Percentiles rank a stretch among this genome's conserved stretches.
Conservation (phyloP, 2,797 vertebrate genomes). For the Cyclura pinguis region DNA sequence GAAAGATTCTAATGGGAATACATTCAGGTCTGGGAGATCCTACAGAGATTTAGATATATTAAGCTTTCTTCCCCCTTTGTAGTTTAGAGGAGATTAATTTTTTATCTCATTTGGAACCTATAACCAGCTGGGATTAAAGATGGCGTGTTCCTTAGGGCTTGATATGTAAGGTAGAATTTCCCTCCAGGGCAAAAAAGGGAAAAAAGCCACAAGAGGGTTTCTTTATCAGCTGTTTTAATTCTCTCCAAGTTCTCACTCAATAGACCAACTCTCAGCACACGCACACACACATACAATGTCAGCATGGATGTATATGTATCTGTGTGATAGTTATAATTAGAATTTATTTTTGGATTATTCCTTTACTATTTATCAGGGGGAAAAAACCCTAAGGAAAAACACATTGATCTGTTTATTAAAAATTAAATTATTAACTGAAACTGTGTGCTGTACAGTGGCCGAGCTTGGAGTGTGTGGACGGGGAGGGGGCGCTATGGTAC, state of each 20-base stretch:
- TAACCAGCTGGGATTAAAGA: constrained; percentile 63
- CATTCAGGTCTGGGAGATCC: constrained; percentile 54
- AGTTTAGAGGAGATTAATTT: constrained; percentile 57
- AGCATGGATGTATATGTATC: no score
- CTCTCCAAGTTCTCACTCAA: constrained; percentile 49
- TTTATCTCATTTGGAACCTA: constrained; percentile 62
- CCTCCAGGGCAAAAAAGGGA: constrained; percentile 14
- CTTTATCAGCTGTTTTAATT: constrained; percentile 42
- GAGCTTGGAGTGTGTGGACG: no score
- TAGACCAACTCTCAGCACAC: constrained; percentile 47
- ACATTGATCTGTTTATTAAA: constrained; percentile 33
- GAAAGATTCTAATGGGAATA: constrained; percentile 60
- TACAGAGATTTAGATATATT: constrained; percentile 60
- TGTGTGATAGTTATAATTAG: constrained; percentile 29
- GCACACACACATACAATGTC: neutral
- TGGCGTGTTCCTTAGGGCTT: constrained; percentile 43
- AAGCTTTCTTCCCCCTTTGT: constrained; percentile 56
- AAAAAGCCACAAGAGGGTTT: constrained; percentile 32
- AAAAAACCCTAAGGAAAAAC: constrained; percentile 5
- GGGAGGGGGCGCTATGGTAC: no score
- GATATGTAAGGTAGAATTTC: constrained; percentile 34
- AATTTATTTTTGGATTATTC: constrained; percentile 37
- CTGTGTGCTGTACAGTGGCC: neutral
- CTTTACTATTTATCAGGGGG: constrained; percentile 35
- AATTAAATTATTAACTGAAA: constrained; percentile 33